Evolutionary conservation across 2,797 vertebrate species (phyloP).

Genomic region (Sebastes glaucus): DNA sequence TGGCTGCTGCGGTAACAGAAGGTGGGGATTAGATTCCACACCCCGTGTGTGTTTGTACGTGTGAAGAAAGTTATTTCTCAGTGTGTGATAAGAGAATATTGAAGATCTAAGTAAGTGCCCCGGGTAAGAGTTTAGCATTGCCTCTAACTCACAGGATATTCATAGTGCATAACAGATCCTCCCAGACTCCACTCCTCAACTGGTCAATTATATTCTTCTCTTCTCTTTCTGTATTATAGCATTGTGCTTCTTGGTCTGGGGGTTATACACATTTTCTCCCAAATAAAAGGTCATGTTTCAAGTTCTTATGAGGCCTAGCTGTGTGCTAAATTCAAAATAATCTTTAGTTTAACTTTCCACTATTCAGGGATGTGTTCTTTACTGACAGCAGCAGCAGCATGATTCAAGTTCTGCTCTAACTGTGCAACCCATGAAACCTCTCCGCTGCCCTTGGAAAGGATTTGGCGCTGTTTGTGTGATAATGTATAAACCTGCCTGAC

Average conservation of each 20-base stretch:
- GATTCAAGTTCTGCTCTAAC: background rate
- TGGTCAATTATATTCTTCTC: background rate
- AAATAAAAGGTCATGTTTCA: background rate
- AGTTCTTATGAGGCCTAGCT: background rate
- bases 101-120: slow-evolving; percentile 33
- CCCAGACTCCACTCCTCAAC: background rate
- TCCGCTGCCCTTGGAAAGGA: background rate
- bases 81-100: slow-evolving; percentile 42
- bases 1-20: slow-evolving; percentile 48
- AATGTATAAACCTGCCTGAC: slow-evolving; percentile 19
- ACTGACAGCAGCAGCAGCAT: background rate
- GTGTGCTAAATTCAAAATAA: background rate
- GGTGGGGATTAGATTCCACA: slow-evolving; percentile 59
- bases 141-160: slow-evolving; percentile 28
- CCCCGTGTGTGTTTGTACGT: slow-evolving; percentile 32
- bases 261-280: background rate
- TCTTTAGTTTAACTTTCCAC: background rate
- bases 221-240: background rate
- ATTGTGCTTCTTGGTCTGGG: background rate
- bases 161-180: slow-evolving; percentile 22
- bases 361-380: background rate
- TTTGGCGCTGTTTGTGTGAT: slow-evolving; percentile 26
- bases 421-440: background rate
- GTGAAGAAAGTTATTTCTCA: slow-evolving; percentile 52
- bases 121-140: slow-evolving; percentile 41